Percentiles rank a stretch among this genome's conserved stretches.
Conservation (phyloP, 2,888 invertebrate genomes). For the Cephus sareptanus region DNA sequence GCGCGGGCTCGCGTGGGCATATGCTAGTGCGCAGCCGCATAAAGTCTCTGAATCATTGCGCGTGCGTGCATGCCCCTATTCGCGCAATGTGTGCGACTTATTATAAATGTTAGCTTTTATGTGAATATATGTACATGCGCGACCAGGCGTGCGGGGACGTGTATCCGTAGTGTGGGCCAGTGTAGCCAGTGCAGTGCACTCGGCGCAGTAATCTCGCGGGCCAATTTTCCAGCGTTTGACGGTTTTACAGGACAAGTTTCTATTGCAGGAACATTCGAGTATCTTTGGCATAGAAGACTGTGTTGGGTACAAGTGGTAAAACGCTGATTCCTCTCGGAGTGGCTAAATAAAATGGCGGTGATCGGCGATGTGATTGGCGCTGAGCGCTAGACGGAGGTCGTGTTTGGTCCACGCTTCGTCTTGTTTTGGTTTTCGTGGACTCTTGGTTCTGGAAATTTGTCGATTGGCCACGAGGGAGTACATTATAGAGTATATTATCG, state of each 20-base stretch:
- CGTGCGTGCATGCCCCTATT: background rate
- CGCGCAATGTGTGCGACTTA: background rate
- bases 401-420: constrained; percentile 21
- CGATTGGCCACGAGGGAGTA: background rate
- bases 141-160: background rate
- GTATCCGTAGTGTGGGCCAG: background rate
- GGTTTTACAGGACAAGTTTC: constrained; percentile 1
- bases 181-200: constrained; percentile 33
- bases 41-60: background rate
- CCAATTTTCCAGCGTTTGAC: constrained; percentile 9
- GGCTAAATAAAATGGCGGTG: constrained; percentile 59
- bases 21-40: background rate
- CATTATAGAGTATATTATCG: background rate
- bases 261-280: background rate
- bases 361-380: constrained; percentile 54
- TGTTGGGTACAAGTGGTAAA: constrained; percentile 13
- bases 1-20: background rate
- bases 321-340: constrained; percentile 32
- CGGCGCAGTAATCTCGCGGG: constrained; percentile 24
- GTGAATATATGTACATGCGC: background rate
- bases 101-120: background rate
- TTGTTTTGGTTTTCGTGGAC: constrained; percentile 17
- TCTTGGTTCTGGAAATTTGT: constrained; percentile 41
- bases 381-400: constrained; percentile 42
- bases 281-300: background rate